A percentile compares a stretch with the other conserved stretches of the same genome.
Evolutionary conservation across 2,113 vertebrate genomes (phyloP).

Genomic region (Asarcornis scutulata): DNA sequence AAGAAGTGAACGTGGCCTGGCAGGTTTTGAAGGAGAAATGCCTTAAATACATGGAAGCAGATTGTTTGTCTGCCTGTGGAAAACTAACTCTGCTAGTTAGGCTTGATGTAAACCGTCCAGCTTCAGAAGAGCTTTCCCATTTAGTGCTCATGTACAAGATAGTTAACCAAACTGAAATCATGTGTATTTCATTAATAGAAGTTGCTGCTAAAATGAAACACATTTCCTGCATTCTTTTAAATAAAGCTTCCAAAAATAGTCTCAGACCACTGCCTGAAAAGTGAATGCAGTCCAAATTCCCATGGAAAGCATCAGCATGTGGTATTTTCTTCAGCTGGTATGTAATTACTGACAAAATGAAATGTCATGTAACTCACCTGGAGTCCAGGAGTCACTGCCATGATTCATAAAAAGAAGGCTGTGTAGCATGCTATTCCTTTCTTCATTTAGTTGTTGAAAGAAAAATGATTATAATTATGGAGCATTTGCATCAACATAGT

Average conservation of each 20-base stretch:
- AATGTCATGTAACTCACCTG: neutral
- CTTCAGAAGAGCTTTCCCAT: neutral
- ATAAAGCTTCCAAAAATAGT: constrained; percentile 70
- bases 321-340: constrained; percentile 51
- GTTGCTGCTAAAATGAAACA: constrained; percentile 60
- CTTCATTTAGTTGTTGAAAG: neutral
- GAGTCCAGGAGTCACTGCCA: neutral
- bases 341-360: constrained; percentile 4
- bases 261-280: constrained; percentile 45
- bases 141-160: neutral
- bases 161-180: neutral
- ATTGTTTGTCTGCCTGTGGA: neutral
- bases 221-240: constrained; percentile 66
- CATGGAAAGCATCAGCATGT: constrained; percentile 26
- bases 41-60: neutral
- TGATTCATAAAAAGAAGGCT: neutral
- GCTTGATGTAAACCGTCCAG: neutral
- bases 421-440: neutral
- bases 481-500: neutral
- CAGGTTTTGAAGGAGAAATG: neutral
- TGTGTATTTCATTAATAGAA: constrained; percentile 57
- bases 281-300: constrained; percentile 37
- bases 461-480: neutral
- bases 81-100: neutral
- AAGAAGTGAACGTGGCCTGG: neutral